Evolutionary conservation across 2,888 invertebrate genomes (phyloP).

Genomic region (Anthophora plumipes): DNA sequence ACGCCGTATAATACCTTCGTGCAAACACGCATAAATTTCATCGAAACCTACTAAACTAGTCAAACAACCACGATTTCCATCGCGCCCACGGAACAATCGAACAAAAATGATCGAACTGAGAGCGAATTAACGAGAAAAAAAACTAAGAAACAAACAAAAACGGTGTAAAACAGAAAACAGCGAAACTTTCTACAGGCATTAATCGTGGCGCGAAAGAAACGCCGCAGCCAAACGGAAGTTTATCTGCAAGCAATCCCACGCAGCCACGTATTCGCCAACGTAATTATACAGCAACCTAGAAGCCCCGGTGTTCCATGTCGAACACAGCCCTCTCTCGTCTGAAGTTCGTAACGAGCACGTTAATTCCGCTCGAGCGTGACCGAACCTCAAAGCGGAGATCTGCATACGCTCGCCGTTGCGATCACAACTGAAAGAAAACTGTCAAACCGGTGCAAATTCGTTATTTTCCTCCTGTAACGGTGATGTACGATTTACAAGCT

Average conservation of each 20-base stretch:
- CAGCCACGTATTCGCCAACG: constrained; percentile 6
- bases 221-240: constrained; percentile 9
- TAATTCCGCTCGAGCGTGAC: constrained; percentile 1
- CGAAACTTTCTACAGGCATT: constrained; percentile 22
- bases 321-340: constrained; percentile 20
- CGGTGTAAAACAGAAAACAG: not conserved
- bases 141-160: not conserved
- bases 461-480: not conserved
- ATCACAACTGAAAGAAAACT: not conserved
- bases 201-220: constrained; percentile 16
- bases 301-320: constrained; percentile 9
- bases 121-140: not conserved
- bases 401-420: not conserved
- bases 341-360: constrained; percentile 28
- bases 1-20: not conserved
- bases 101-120: not conserved
- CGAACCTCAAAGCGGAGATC: constrained; percentile 2
- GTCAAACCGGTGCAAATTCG: constrained; percentile 27
- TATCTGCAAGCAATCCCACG: constrained; percentile 30
- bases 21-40: not conserved
- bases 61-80: not conserved
- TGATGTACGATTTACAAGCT: constrained; percentile 8
- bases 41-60: not conserved
- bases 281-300: constrained; percentile 25
- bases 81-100: not conserved